A percentile compares a stretch with the other conserved stretches of the same genome.
Conservation (phyloP, 2,797 vertebrate species). For the Buphagus erythrorhynchus region DNA sequence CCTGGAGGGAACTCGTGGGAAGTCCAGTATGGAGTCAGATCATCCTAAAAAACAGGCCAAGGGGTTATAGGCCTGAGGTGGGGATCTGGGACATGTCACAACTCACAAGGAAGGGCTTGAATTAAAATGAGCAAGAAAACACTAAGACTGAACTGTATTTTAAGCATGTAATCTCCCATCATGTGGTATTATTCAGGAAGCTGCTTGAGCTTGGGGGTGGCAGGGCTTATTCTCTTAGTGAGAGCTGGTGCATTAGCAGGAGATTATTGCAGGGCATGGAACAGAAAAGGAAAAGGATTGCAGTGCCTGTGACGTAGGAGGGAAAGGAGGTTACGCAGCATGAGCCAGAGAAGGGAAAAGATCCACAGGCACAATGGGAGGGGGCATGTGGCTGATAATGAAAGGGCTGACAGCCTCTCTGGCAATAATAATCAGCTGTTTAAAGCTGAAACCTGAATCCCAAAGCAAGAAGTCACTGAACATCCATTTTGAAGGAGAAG, state of each 20-base stretch:
- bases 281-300: constrained; percentile 54
- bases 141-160: constrained; percentile 41
- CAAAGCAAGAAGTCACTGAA: not conserved
- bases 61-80: not conserved
- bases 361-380: not conserved
- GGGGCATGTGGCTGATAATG: not conserved
- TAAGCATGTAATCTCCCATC: constrained; percentile 58
- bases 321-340: constrained; percentile 54
- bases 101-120: not conserved
- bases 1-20: not conserved
- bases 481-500: not conserved
- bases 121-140: constrained; percentile 31
- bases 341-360: not conserved
- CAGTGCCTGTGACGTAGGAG: constrained; percentile 12
- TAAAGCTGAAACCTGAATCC: not conserved
- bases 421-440: not conserved
- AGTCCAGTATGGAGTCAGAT: not conserved
- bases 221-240: constrained; percentile 54
- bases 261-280: constrained; percentile 47
- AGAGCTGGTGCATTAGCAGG: constrained; percentile 30
- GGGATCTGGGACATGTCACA: not conserved
- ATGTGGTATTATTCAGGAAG: constrained; percentile 44
- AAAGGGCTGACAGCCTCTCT: not conserved
- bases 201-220: constrained; percentile 58
- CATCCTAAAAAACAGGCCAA: not conserved